Evolutionary conservation across 1,140 invertebrate genomes (phyloP), one percentile per base, ranked within the genome.

Genomic region (Ridgeia piscesae): DNA sequence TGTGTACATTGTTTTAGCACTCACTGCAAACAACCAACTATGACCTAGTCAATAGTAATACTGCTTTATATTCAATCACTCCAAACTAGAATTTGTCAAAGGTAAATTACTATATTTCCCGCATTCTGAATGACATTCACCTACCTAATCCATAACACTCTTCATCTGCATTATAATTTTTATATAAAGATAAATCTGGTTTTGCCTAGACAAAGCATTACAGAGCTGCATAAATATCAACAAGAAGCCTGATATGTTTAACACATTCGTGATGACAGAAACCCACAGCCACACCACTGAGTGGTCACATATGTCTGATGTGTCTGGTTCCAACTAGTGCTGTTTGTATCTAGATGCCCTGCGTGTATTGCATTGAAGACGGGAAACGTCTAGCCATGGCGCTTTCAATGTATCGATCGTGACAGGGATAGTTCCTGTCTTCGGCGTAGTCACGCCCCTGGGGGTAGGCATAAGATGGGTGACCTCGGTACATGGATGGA

Each of bases 401-500:
- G 58, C 58, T 77, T 21, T 77, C 58, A 21, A 77, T 77, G 58
- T 77, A 77, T 77, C 58, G 58, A 34, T 35, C 92, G 89, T 89
- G 94, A 0, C 95, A 95, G 27, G 95, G 95, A 93, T 95, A 96
- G n/a, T 93, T 94, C 17, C 94, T 93, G 35, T 94, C 94, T 33
- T 95, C 94, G 34, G 93, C 94, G 92, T 95, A 96, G 42, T 94
- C 93, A 50, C 93, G 94, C 95, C 95, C 21, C 92, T 50, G 50
- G 33, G 95, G 95, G 92, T 95, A 96, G 33, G 95, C 95, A 93
- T 95, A 96, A 0, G 95, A 95, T 89, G 95, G 95, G 90, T 96
- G 95, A 17, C 95, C 94, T 0, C 95, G 95, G 94, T 96, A 96
- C n/a, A 95, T 93, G 9, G 95, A 96, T 0, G 95, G 94, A 0